Evolutionary conservation across 2,888 invertebrate species (phyloP).

Genomic region (Rugalucina vietnamica): DNA sequence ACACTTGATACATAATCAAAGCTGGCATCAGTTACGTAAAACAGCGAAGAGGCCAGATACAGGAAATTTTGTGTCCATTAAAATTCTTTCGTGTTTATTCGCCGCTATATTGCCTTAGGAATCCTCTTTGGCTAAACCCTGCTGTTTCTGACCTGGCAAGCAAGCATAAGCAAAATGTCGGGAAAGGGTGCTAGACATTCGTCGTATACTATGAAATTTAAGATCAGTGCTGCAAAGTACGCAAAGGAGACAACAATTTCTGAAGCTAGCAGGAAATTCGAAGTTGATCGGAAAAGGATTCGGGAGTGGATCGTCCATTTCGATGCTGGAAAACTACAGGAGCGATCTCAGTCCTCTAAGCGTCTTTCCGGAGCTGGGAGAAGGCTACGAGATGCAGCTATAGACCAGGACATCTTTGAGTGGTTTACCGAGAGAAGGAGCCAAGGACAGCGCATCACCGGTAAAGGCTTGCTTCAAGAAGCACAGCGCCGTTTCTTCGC

Average conservation of each 20-base stretch:
- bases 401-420: conserved; percentile 28
- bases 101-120: too few species aligned
- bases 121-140: too few species aligned
- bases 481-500: conserved; percentile 21
- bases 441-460: conserved; percentile 17
- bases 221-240: conserved; percentile 20
- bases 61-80: too few species aligned
- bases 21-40: too few species aligned
- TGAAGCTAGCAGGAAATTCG: conserved; percentile 17
- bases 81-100: too few species aligned
- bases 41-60: too few species aligned
- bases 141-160: too few species aligned
- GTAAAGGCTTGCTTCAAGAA: conserved; percentile 20
- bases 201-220: conserved; percentile 12
- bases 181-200: not conserved
- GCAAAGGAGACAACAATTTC: conserved; percentile 17
- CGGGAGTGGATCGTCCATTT: not conserved
- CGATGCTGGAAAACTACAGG: not conserved
- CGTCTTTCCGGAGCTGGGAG: conserved; percentile 16
- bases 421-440: conserved; percentile 26
- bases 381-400: not conserved
- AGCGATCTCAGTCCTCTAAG: not conserved
- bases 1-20: too few species aligned
- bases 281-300: not conserved
- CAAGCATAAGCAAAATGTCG: not conserved